Conservation (phyloP, 2,797 vertebrate genomes). For the Discoglossus pictus region DNA sequence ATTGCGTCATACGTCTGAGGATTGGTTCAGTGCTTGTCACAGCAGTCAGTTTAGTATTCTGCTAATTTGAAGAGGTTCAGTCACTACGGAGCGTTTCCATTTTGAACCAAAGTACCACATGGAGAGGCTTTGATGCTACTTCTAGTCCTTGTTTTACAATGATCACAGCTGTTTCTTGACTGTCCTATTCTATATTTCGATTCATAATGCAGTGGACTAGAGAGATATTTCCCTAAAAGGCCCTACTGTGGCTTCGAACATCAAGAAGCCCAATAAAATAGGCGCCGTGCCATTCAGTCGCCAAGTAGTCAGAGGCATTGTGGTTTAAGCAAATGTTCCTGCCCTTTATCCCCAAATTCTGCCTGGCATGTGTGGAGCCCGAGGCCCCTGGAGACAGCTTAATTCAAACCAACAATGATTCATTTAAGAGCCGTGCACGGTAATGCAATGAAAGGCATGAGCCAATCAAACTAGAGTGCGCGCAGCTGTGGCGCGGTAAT, state of each 20-base stretch:
- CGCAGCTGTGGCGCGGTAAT: conserved; percentile 21
- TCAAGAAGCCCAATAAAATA: conserved; percentile 4
- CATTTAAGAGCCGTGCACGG: conserved; percentile 11
- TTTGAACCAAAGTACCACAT: too few relatives aligned
- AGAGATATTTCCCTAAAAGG: conserved; percentile 7
- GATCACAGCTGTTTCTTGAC: background rate
- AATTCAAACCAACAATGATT: conserved; percentile 24
- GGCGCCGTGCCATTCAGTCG: background rate
- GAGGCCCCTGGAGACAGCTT: conserved; percentile 17
- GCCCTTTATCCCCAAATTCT: conserved; percentile 11
- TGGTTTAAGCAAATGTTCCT: conserved; percentile 15
- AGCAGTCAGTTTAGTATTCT: too few relatives aligned
- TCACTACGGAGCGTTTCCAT: too few relatives aligned
- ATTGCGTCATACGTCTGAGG: too few relatives aligned
- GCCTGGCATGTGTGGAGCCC: conserved; percentile 4
- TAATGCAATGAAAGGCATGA: conserved; percentile 25
- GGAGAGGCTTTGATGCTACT: background rate
- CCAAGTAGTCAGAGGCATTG: conserved; percentile 10
- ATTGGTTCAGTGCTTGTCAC: too few relatives aligned
- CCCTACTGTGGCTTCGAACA: background rate
- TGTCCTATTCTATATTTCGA: too few relatives aligned
- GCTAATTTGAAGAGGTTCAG: too few relatives aligned
- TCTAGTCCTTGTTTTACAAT: background rate
- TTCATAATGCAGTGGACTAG: background rate
- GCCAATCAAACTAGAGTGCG: conserved; percentile 19